Percentiles rank a stretch among this genome's conserved stretches.
Evolutionary conservation across 2,113 vertebrate genomes (phyloP).

Genomic region (Ammospiza caudacuta): DNA sequence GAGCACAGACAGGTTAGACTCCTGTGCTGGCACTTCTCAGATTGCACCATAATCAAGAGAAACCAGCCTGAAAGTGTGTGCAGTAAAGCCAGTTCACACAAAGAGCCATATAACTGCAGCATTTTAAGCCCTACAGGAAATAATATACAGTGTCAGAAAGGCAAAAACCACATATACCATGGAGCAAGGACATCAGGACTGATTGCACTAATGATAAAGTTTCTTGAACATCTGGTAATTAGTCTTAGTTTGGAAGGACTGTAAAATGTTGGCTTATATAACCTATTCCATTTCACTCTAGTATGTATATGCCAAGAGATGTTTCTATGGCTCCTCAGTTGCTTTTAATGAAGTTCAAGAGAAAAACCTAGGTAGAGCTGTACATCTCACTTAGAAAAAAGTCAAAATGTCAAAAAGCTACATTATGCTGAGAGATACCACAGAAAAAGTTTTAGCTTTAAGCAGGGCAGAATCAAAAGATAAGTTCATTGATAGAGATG

Average conservation of each 20-base stretch:
- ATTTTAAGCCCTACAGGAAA: not conserved
- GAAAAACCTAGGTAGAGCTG: not conserved
- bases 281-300: not conserved
- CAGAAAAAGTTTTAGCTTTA: not conserved
- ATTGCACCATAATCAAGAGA: not conserved
- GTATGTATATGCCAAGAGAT: not conserved
- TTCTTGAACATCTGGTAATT: slow-evolving; percentile 49
- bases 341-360: not conserved
- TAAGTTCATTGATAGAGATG: not conserved
- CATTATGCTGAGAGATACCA: not conserved
- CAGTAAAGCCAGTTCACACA: not conserved
- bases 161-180: not conserved
- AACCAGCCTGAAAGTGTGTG: not conserved
- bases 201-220: not conserved
- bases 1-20: not conserved
- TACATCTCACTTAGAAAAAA: not conserved
- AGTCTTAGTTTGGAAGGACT: slow-evolving; percentile 18
- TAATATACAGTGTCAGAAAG: not conserved
- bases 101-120: not conserved
- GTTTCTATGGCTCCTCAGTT: not conserved
- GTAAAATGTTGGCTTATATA: not conserved
- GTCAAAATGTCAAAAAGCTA: not conserved
- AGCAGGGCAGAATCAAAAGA: not conserved
- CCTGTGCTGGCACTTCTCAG: not conserved
- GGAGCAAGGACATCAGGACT: not conserved